phyloP scores from a whole-genome alignment of 2,888 invertebrate genomes.

The Lithophane ornitopus region DNA sequence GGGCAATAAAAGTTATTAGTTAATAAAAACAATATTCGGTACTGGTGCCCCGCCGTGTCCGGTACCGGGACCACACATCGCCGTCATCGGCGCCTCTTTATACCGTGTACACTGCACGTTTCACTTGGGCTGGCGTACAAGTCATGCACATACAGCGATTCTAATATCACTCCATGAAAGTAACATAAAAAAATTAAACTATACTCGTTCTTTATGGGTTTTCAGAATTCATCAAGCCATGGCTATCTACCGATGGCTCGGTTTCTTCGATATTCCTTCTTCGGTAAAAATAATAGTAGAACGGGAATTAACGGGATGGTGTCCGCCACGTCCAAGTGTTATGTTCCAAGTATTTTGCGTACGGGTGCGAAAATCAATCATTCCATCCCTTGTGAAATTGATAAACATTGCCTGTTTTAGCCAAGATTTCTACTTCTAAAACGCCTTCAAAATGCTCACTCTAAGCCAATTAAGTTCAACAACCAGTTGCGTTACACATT shows the following conservation, averaged over 20 bases:
- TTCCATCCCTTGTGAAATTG: neutral
- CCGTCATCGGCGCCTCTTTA: constrained; percentile 69
- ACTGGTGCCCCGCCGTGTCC: constrained; percentile 73
- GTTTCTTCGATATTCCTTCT: neutral
- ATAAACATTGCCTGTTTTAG: neutral
- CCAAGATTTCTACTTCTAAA: neutral
- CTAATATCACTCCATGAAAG: neutral
- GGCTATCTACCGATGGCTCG: neutral
- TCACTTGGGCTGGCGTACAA: constrained; percentile 64
- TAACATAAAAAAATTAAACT: neutral
- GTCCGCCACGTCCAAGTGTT: neutral
- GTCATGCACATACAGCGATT: constrained; percentile 50
- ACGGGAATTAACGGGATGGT: neutral
- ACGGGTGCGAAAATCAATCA: neutral
- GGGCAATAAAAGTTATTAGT: constrained; percentile 72
- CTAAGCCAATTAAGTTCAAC: neutral
- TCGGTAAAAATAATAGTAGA: neutral
- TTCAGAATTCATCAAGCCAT: neutral
- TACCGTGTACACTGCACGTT: constrained; percentile 65
- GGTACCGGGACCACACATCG: constrained; percentile 77
- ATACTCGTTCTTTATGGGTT: neutral
- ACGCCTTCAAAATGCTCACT: neutral
- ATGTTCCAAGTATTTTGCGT: no score
- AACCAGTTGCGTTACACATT: neutral
- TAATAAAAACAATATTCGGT: constrained; percentile 74